phyloP scores from a whole-genome alignment of 2,888 invertebrate genomes.

The Nemurella pictetii region DNA sequence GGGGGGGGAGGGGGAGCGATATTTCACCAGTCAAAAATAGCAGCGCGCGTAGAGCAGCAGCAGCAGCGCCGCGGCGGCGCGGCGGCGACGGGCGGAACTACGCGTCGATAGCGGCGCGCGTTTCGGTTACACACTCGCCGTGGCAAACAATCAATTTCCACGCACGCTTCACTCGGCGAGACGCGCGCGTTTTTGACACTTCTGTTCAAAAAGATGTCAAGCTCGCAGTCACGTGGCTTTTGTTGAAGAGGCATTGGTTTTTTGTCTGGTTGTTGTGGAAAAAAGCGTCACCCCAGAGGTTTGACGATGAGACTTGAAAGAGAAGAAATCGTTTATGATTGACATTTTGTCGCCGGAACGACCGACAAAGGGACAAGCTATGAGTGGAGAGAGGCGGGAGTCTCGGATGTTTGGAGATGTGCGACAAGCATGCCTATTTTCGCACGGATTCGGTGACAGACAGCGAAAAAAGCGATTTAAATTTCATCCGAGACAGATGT shows the following conservation, averaged over 20 bases:
- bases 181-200: not conserved
- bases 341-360: not conserved
- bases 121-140: not conserved
- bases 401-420: no score
- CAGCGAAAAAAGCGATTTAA: not conserved
- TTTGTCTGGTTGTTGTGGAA: not conserved
- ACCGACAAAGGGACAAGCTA: not conserved
- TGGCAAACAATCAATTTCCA: not conserved
- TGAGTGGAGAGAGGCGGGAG: not conserved
- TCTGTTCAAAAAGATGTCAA: not conserved
- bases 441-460: not conserved
- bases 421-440: not conserved
- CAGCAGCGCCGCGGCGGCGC: not conserved
- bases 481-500: not conserved
- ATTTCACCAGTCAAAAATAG: slow-evolving; percentile 28
- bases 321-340: not conserved
- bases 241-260: not conserved
- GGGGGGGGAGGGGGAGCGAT: slow-evolving; percentile 1
- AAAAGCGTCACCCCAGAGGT: not conserved
- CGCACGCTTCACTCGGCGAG: not conserved
- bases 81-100: slow-evolving; percentile 21
- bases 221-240: not conserved
- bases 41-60: not conserved
- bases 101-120: not conserved
- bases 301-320: not conserved